Conservation (phyloP, 2,888 invertebrate species). For the Sarcophaga rosellei region DNA sequence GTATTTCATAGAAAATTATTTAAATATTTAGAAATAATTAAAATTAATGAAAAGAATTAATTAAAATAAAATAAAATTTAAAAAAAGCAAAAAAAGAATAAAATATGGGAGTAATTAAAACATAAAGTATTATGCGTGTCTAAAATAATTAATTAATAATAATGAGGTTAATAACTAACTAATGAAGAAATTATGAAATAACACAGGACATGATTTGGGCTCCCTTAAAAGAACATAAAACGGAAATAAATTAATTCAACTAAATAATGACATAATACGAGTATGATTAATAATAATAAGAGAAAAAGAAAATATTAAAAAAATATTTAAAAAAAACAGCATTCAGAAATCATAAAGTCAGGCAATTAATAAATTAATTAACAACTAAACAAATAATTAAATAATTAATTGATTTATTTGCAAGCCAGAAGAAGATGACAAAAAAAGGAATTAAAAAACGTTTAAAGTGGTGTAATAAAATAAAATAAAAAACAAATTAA, state of each 20-base stretch:
- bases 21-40: constrained; percentile 30
- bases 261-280: neutral
- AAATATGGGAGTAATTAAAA: constrained; percentile 13
- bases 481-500: constrained; percentile 30
- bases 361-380: constrained; percentile 46
- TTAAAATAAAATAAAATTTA: neutral
- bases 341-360: neutral
- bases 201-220: no score
- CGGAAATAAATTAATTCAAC: neutral
- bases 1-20: constrained; percentile 33
- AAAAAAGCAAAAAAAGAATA: neutral
- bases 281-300: no score
- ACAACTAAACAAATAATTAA: constrained; percentile 39
- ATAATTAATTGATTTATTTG: neutral
- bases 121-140: constrained; percentile 51
- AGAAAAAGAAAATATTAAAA: neutral
- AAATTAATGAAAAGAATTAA: constrained; percentile 27
- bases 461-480: constrained; percentile 44
- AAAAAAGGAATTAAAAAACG: constrained; percentile 37
- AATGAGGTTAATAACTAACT: neutral
- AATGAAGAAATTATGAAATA: no score
- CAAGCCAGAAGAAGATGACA: neutral
- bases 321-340: neutral
- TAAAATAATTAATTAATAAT: constrained; percentile 55
- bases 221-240: neutral